Evolutionary conservation across 1,140 invertebrate genomes (phyloP).

Genomic region (Sipha flava): DNA sequence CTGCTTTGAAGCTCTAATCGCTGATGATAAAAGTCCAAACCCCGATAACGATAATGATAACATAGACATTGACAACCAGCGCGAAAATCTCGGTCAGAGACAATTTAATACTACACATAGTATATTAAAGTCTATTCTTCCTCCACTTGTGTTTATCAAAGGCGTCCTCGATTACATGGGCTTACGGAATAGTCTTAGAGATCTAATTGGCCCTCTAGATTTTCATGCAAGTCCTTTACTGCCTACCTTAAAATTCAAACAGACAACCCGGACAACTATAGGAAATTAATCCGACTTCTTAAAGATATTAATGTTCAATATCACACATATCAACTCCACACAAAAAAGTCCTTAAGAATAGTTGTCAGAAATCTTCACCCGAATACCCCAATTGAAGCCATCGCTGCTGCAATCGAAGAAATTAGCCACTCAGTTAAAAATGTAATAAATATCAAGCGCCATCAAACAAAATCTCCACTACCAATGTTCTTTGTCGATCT

Average conservation of each 20-base stretch:
- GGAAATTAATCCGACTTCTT: not conserved
- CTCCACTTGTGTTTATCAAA: not conserved
- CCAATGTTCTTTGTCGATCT: not conserved
- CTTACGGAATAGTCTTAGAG: not conserved
- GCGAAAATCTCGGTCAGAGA: not conserved
- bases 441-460: not conserved
- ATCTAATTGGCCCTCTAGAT: not conserved
- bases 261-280: not conserved
- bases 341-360: not conserved
- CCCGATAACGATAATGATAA: not conserved
- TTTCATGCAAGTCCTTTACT: not conserved
- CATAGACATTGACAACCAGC: not conserved
- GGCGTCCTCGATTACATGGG: not conserved
- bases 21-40: not conserved
- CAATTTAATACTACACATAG: not conserved
- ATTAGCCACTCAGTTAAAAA: not conserved
- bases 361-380: not conserved
- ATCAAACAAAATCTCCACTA: not conserved
- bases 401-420: not conserved
- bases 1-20: not conserved
- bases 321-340: not conserved
- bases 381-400: not conserved
- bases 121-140: not conserved
- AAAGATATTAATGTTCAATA: not conserved
- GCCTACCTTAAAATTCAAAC: not conserved